These are phyloP conservation scores for Barnardius zonarius DNA, from an alignment of 2,113 vertebrate genomes.

Conservation along the genomic window DNA sequence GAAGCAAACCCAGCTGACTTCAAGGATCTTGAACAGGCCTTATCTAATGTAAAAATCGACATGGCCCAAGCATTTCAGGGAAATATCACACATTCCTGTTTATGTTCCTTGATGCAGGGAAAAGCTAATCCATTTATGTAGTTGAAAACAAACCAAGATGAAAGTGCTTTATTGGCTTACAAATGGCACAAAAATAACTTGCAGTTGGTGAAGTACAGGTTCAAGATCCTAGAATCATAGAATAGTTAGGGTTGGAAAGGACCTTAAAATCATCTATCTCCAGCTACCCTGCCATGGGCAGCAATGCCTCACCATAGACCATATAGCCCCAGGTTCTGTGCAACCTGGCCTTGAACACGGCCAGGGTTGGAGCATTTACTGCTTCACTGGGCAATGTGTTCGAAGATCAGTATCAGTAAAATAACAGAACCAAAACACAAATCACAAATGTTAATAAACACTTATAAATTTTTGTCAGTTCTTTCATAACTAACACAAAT, in stretches of 20 bases:
- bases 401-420: neutral
- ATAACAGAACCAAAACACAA: neutral
- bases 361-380: neutral
- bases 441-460: neutral
- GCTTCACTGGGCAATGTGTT: neutral
- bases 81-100: neutral
- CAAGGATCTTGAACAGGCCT: neutral
- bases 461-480: rapidly evolving
- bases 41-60: neutral
- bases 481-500: rapidly evolving
- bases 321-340: neutral
- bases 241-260: neutral
- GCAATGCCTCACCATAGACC: neutral
- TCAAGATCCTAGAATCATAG: neutral
- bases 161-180: neutral
- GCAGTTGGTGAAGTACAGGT: neutral
- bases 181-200: neutral
- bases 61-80: neutral
- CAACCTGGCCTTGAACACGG: neutral
- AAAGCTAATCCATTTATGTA: neutral
- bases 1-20: neutral
- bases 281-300: neutral
- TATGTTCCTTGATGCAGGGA: neutral
- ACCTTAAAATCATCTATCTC: neutral
- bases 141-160: neutral